Evolutionary conservation across 1,140 invertebrate species (phyloP).

Genomic region (Drosophila grimshawi): DNA sequence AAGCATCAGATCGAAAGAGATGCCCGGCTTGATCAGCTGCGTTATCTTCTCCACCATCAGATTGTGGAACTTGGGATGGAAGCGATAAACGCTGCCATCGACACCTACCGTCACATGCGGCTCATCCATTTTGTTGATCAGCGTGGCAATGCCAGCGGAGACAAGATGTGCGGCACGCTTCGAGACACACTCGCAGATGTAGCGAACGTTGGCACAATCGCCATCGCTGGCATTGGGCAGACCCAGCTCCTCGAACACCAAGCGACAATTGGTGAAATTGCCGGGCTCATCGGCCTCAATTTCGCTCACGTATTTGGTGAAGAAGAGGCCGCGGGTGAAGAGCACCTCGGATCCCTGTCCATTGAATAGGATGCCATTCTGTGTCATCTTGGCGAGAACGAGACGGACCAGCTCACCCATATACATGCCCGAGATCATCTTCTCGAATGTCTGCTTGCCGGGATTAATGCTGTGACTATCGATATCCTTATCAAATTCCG

Average conservation of each 20-base stretch:
- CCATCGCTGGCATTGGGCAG: constrained; percentile 89
- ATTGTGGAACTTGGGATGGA: constrained; percentile 99
- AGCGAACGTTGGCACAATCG: constrained; percentile 95
- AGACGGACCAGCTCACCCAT: constrained; percentile 94
- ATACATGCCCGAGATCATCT: constrained; percentile 98
- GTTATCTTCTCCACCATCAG: constrained; percentile 97
- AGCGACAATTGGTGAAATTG: constrained; percentile 92
- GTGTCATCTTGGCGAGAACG: constrained; percentile 91
- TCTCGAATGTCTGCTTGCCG: constrained; percentile 95
- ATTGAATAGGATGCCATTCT: constrained; percentile 91
- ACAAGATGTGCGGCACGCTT: constrained; percentile 96
- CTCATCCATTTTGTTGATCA: constrained; percentile 95
- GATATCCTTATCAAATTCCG: constrained; percentile 94
- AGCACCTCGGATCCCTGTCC: constrained; percentile 91
- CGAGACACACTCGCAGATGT: constrained; percentile 97
- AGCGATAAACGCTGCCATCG: constrained; percentile 99
- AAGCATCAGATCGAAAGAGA: constrained; percentile 97
- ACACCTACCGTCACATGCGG: constrained; percentile 97
- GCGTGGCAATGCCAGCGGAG: constrained; percentile 93
- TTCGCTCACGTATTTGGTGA: constrained; percentile 99
- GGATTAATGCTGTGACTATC: constrained; percentile 94
- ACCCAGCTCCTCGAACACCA: constrained; percentile 95
- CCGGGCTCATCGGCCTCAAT: constrained; percentile 96
- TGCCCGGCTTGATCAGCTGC: constrained; percentile 89
- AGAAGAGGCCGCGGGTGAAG: constrained; percentile 92